Percentiles rank a stretch among this genome's conserved stretches.
Conservation (phyloP, 2,888 invertebrate genomes). For the Dilophus febrilis region DNA sequence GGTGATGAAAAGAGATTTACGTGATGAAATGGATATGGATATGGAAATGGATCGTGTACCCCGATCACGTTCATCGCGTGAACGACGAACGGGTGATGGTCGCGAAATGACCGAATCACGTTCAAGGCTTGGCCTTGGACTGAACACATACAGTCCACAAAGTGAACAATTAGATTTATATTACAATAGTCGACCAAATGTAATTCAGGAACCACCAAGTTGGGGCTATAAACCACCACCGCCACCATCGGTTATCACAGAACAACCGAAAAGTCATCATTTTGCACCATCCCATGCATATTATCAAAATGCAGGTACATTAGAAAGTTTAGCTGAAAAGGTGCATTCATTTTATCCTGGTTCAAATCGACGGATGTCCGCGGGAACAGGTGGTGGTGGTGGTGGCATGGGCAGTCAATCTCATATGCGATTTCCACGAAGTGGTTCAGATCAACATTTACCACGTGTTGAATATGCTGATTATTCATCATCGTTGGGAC, state of each 20-base stretch:
- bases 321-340: slow-evolving; percentile 83
- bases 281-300: slow-evolving; percentile 59
- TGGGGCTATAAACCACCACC: slow-evolving; percentile 31
- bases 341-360: slow-evolving; percentile 75
- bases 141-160: slow-evolving; percentile 47
- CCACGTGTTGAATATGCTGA: slow-evolving; percentile 77
- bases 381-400: slow-evolving; percentile 32
- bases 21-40: slow-evolving; percentile 61
- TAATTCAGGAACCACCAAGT: slow-evolving; percentile 31
- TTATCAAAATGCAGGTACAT: slow-evolving; percentile 59
- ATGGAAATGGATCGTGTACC: slow-evolving; percentile 34
- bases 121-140: slow-evolving; percentile 53
- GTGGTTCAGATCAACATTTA: slow-evolving; percentile 82
- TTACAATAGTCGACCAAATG: slow-evolving; percentile 60
- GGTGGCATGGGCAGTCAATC: slow-evolving; percentile 21
- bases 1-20: slow-evolving; percentile 72
- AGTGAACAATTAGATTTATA: slow-evolving; percentile 58
- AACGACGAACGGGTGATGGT: slow-evolving; percentile 45
- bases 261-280: slow-evolving; percentile 75
- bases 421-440: slow-evolving; percentile 49
- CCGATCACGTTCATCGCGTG: slow-evolving; percentile 31
- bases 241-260: slow-evolving; percentile 69
- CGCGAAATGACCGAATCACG: slow-evolving; percentile 62
- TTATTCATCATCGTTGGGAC: slow-evolving; percentile 53
- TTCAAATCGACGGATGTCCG: slow-evolving; percentile 45